These are phyloP conservation scores for Spicauda simplicius DNA, from an alignment of 2,888 invertebrate species.

Conservation along the genomic window DNA sequence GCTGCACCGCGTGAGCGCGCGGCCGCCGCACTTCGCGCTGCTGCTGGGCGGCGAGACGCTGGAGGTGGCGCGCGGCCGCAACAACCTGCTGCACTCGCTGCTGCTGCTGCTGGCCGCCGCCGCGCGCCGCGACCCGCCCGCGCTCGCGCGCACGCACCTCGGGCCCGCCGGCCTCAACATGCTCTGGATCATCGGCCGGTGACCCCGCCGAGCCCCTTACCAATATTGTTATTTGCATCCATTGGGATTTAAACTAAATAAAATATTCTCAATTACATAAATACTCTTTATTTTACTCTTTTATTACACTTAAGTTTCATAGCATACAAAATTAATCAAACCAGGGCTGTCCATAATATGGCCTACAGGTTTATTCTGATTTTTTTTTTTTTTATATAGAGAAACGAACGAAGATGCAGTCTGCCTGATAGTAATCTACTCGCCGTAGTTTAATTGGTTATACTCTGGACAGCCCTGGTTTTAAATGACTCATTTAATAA, in stretches of 20 bases:
- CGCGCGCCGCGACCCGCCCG: constrained; percentile 86
- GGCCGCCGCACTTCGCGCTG: constrained; percentile 89
- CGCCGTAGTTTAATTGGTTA: too few relatives aligned
- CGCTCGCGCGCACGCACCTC: constrained; percentile 64
- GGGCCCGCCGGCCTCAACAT: constrained; percentile 88
- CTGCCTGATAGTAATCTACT: too few relatives aligned
- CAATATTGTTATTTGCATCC: too few relatives aligned
- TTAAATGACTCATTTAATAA: too few relatives aligned
- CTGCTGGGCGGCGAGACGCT: constrained; percentile 68
- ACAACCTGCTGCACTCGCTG: constrained; percentile 94
- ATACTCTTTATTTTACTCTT: background rate
- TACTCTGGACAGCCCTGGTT: too few relatives aligned
- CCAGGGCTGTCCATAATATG: too few relatives aligned
- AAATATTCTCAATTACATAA: background rate
- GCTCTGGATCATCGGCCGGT: constrained; percentile 90
- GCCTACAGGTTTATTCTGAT: too few relatives aligned
- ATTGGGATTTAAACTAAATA: too few relatives aligned
- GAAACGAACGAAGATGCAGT: too few relatives aligned
- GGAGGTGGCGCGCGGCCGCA: constrained; percentile 85
- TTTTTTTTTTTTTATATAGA: too few relatives aligned
- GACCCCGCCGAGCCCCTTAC: constrained; percentile 38
- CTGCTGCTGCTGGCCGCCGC: constrained; percentile 92
- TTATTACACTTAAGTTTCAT: background rate
- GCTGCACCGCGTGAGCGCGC: constrained; percentile 61
- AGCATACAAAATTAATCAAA: too few relatives aligned